Base-by-base conservation (phyloP, 2,797 vertebrate genomes). In the Pampus argenteus region DNA sequence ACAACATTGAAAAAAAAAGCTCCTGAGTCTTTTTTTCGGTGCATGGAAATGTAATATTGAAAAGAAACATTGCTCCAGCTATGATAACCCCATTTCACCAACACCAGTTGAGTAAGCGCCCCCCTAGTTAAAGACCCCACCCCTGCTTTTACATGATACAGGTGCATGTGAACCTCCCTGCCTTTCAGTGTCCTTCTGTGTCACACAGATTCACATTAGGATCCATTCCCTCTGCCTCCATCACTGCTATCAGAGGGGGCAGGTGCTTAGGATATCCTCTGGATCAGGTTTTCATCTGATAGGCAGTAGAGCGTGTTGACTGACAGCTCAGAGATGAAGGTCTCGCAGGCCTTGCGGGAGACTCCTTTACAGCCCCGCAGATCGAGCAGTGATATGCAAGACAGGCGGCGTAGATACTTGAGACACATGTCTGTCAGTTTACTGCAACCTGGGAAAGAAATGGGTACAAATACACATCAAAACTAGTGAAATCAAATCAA, bases 261-360 rank as follows among this genome's bases (percentile, higher is more conserved):
- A 17, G 61, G 48, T 17, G 44, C 75, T 90, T 97, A 99, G 81
- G 97, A 98, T 95, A 99, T 98, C 93, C 97, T 96, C 95, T 98
- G 97, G 88, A 99, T 98, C 91, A 99, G 95, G 91, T 98, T 99
- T 91, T 99, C 98, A 18, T 99, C 98, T 3, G 97, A 98, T 83
- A 99, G 95, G 95, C 97, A 99, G 95, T 98, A 99, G 86, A 99
- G 97, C 71, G 95, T 96, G 92, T 96, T 99, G 93, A 98, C 96
- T 11, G 97, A 98, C 89, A 99, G 94, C 94, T 99, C 97, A 6
- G 97, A 97, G 94, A 99, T 99, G 92, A 99, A 98, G 84, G 95
- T 95, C 95, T 99, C 97, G 3, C 98, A 99, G 74, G 97, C 98
- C 91, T 96, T 95, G 54, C 96, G 95, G 59, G 97, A 96, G 79